Conservation (phyloP, 2,888 invertebrate species). For the Caenorhabditis virilis region DNA sequence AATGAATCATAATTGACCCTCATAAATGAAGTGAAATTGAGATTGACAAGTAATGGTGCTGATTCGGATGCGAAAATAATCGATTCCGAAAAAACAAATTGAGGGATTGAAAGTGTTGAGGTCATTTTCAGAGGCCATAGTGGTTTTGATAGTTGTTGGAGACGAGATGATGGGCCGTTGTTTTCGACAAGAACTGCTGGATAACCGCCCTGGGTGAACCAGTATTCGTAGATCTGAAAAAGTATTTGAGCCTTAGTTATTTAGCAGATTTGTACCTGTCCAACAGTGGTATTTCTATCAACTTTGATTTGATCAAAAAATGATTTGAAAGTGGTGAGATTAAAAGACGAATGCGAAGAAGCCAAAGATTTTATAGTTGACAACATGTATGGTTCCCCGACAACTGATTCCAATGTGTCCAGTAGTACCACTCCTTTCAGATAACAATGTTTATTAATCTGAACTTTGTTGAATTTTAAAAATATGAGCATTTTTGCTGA, state of each 20-base stretch:
- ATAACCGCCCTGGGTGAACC: conserved; percentile 50
- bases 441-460: conserved; percentile 62
- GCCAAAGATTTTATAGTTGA: conserved; percentile 45
- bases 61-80: conserved; percentile 38
- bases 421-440: conserved; percentile 62
- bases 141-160: conserved; percentile 33
- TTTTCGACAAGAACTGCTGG: conserved; percentile 47
- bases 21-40: conserved; percentile 53
- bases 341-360: conserved; percentile 32
- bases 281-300: conserved; percentile 43
- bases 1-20: conserved; percentile 51
- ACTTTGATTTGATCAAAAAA: conserved; percentile 43
- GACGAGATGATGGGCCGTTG: conserved; percentile 29
- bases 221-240: conserved; percentile 48
- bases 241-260: too few species aligned
- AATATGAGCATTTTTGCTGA: too few species aligned
- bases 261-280: conserved; percentile 31
- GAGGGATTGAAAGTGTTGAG: conserved; percentile 34
- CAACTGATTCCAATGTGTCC: conserved; percentile 55
- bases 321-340: conserved; percentile 43
- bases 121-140: conserved; percentile 46
- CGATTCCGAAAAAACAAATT: conserved; percentile 44
- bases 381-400: conserved; percentile 56
- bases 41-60: conserved; percentile 44
- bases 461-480: background rate